Conservation (phyloP, 2,113 vertebrate species). For the Zeus faber region DNA sequence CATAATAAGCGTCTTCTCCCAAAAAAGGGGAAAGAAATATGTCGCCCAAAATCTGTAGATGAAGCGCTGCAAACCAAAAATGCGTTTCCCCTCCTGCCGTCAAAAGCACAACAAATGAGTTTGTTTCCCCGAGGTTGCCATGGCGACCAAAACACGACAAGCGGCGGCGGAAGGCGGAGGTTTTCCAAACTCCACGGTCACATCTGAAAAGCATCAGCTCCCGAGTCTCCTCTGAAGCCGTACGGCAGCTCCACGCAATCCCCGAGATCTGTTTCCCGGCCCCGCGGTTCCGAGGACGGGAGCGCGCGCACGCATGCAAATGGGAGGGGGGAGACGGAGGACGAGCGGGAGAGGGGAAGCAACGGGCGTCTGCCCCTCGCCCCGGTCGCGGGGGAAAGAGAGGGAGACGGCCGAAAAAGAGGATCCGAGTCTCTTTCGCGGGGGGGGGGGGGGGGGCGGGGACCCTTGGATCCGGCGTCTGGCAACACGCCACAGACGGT, state of each 20-base stretch:
- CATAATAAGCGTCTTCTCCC: neutral
- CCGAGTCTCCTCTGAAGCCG: slow-evolving; percentile 61
- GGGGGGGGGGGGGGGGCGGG: slow-evolving; percentile 2
- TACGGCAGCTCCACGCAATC: slow-evolving; percentile 55
- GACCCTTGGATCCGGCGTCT: too few species aligned
- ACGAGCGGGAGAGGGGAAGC: slow-evolving; percentile 10
- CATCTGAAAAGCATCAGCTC: too few species aligned
- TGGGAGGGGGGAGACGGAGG: slow-evolving; percentile 24
- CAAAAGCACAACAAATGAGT: slow-evolving; percentile 7
- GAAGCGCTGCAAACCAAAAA: slow-evolving; percentile 26
- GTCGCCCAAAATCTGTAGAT: too few species aligned
- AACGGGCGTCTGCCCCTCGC: neutral
- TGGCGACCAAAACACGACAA: slow-evolving; percentile 42
- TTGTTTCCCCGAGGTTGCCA: slow-evolving; percentile 25
- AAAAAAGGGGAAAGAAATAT: neutral
- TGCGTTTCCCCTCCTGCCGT: slow-evolving; percentile 13
- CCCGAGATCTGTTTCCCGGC: too few species aligned
- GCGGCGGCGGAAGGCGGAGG: slow-evolving; percentile 50
- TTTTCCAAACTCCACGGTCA: slow-evolving; percentile 44
- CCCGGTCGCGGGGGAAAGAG: slow-evolving; percentile 5
- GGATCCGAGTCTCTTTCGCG: too few species aligned
- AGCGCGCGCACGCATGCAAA: slow-evolving; percentile 51
- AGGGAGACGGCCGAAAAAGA: slow-evolving; percentile 19
- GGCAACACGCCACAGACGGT: too few species aligned
- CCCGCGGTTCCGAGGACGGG: slow-evolving; percentile 46